phyloP scores from a whole-genome alignment of 2,888 invertebrate genomes.

The Melieria omissa region DNA sequence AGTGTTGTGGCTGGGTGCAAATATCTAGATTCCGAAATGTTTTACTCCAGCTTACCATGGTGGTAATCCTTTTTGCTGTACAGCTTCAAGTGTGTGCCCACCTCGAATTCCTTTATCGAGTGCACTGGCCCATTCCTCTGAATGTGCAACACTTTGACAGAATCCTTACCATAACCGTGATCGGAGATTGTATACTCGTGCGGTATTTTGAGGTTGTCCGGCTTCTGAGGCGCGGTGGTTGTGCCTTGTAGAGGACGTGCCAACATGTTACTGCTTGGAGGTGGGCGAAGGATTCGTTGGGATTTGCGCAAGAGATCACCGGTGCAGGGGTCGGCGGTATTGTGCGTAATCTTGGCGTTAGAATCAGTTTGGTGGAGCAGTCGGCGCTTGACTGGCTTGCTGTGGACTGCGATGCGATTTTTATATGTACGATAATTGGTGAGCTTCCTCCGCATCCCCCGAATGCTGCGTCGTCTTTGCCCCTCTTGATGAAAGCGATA shows the following conservation, averaged over 20 bases:
- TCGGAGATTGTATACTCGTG: constrained; percentile 58
- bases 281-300: not conserved
- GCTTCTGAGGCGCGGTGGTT: not conserved
- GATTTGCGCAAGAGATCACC: constrained; percentile 4
- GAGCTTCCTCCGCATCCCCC: too few species aligned
- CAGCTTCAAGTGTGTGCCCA: constrained; percentile 77
- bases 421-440: not conserved
- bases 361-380: constrained; percentile 29
- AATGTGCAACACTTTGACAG: constrained; percentile 79
- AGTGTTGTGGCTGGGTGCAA: not conserved
- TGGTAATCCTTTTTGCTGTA: constrained; percentile 78
- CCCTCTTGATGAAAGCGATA: too few species aligned
- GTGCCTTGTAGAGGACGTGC: constrained; percentile 50
- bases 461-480: too few species aligned
- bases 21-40: too few species aligned
- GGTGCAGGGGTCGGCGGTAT: not conserved
- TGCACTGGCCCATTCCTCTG: constrained; percentile 75
- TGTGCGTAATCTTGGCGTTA: not conserved
- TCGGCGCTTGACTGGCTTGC: constrained; percentile 20
- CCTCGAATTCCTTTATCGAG: constrained; percentile 80
- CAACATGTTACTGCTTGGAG: constrained; percentile 49
- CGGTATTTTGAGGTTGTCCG: constrained; percentile 20
- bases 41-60: constrained; percentile 61
- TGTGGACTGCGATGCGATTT: not conserved
- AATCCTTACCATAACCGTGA: constrained; percentile 74